Evolutionary conservation across 2,888 invertebrate species (phyloP).

Genomic region (Heliothis peltigera): DNA sequence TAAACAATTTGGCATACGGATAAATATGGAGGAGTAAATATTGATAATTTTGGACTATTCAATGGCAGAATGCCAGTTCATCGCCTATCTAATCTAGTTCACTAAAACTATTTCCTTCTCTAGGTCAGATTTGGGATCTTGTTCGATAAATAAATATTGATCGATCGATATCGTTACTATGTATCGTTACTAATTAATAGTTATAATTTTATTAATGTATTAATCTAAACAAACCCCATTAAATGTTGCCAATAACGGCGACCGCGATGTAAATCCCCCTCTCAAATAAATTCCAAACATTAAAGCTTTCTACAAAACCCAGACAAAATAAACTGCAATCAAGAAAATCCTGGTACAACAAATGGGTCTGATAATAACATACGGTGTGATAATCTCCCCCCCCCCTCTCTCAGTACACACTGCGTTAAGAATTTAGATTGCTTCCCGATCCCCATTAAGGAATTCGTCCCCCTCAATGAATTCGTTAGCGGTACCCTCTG

Average conservation of each 20-base stretch:
- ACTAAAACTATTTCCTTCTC: conserved; percentile 36
- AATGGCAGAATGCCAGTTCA: conserved; percentile 45
- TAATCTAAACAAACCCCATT: background rate
- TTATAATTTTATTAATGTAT: too few species aligned
- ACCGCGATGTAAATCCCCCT: conserved; percentile 7
- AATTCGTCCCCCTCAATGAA: conserved; percentile 73
- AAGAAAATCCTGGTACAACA: conserved; percentile 45
- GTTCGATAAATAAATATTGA: too few species aligned
- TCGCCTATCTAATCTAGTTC: conserved; percentile 48
- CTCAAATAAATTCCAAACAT: conserved; percentile 29
- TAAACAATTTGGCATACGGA: conserved; percentile 54
- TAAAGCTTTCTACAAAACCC: conserved; percentile 42
- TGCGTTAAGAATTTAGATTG: conserved; percentile 79
- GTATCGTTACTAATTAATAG: too few species aligned
- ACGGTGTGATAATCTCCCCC: conserved; percentile 48
- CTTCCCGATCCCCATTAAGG: conserved; percentile 62
- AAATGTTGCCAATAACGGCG: conserved; percentile 20
- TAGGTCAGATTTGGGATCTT: conserved; percentile 23
- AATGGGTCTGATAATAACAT: conserved; percentile 40
- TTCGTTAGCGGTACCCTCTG: conserved; percentile 59
- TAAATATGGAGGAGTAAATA: conserved; percentile 45
- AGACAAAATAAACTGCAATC: conserved; percentile 34
- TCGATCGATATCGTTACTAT: too few species aligned
- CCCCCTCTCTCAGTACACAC: conserved; percentile 57
- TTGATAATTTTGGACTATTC: conserved; percentile 42